phyloP scores from a whole-genome alignment of 2,888 invertebrate genomes.

The Gisinianus flammeolus region DNA sequence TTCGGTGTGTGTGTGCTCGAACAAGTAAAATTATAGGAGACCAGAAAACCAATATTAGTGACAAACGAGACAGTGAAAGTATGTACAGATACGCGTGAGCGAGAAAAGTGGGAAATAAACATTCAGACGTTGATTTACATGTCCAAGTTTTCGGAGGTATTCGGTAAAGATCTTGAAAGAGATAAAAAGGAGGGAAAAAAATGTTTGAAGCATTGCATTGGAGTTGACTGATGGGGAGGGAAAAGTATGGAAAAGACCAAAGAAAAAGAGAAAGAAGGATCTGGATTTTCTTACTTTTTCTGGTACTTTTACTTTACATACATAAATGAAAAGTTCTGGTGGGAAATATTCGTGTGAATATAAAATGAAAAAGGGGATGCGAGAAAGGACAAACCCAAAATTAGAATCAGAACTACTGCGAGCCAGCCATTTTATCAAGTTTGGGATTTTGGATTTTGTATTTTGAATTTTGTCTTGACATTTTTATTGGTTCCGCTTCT shows the following conservation, averaged over 20 bases:
- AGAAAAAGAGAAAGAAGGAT: background rate
- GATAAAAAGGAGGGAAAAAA: background rate
- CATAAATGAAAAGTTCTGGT: slow-evolving; percentile 13
- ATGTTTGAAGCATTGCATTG: background rate
- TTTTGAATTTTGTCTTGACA: background rate
- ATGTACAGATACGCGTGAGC: too few species aligned
- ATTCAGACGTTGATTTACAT: too few species aligned
- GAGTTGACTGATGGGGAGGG: background rate
- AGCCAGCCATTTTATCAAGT: background rate
- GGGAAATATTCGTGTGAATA: background rate
- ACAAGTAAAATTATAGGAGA: too few species aligned
- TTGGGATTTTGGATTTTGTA: background rate
- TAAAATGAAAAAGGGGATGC: background rate
- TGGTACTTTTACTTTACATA: slow-evolving; percentile 15
- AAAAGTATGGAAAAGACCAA: background rate
- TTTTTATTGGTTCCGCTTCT: background rate
- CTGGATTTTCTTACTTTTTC: background rate
- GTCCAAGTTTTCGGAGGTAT: too few species aligned
- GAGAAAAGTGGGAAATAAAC: too few species aligned
- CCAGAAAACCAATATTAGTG: too few species aligned
- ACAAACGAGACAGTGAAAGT: too few species aligned
- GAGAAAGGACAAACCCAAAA: background rate
- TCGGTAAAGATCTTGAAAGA: too few species aligned
- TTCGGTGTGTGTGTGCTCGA: too few species aligned
- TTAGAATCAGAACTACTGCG: too few species aligned